Evolutionary conservation across 2,888 invertebrate species (phyloP).

Genomic region (Nymphalis c-album): DNA sequence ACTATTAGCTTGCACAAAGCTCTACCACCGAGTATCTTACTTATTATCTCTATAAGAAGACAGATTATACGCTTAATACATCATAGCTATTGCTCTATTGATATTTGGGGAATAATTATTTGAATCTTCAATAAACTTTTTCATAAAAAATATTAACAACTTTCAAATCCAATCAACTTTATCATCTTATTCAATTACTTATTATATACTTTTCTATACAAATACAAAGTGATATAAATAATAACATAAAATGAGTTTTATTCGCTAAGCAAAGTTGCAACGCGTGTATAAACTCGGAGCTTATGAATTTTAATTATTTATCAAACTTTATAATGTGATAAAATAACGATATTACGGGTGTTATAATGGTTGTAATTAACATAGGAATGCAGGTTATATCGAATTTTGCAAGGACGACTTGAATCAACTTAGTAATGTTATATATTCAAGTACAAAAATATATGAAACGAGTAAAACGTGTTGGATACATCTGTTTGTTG

Average conservation of each 20-base stretch:
- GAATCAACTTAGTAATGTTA: slow-evolving; percentile 4
- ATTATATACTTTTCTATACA: too few relatives aligned
- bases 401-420: slow-evolving; percentile 26
- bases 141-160: too few relatives aligned
- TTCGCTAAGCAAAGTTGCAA: slow-evolving; percentile 1
- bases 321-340: slow-evolving; percentile 23
- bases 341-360: slow-evolving; percentile 22
- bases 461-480: slow-evolving; percentile 3
- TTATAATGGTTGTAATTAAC: slow-evolving; percentile 28
- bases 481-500: not conserved
- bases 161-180: too few relatives aligned
- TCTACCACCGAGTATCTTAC: too few relatives aligned
- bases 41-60: too few relatives aligned
- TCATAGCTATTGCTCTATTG: too few relatives aligned
- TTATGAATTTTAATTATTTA: slow-evolving; percentile 22
- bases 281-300: not conserved
- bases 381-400: slow-evolving; percentile 32
- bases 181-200: too few relatives aligned
- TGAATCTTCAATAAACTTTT: too few relatives aligned
- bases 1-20: too few relatives aligned
- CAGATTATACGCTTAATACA: too few relatives aligned
- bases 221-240: not conserved
- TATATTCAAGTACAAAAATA: slow-evolving; percentile 5
- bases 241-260: not conserved
- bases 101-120: too few relatives aligned